These are phyloP conservation scores for Frieseomelitta varia DNA, from an alignment of 1,140 invertebrate genomes.

Conservation along the genomic window DNA sequence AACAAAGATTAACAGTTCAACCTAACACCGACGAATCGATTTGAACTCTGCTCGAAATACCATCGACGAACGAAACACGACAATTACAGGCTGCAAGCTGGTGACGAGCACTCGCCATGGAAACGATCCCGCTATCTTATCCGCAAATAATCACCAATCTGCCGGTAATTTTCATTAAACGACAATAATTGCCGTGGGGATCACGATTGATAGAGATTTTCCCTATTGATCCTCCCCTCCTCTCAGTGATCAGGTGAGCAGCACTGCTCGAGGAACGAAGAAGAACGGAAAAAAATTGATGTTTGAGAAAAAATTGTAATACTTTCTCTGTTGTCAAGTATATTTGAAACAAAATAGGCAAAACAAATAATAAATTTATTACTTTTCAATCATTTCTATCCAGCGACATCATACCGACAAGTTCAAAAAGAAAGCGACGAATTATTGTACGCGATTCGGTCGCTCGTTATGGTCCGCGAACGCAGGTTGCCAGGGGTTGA, in stretches of 20 bases:
- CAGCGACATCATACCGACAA: too few species aligned
- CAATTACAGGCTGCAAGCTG: neutral
- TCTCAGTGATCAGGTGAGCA: neutral
- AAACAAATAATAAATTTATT: too few species aligned
- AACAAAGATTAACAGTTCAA: neutral
- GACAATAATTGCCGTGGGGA: constrained; percentile 12
- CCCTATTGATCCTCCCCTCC: neutral
- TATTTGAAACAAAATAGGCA: too few species aligned
- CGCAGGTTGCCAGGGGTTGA: too few species aligned
- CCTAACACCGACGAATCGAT: neutral
- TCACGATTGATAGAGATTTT: neutral
- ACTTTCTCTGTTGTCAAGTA: too few species aligned
- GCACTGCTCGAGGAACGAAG: neutral
- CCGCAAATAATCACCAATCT: neutral
- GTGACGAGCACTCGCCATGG: neutral
- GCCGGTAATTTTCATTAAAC: constrained; percentile 36
- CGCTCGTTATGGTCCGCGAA: too few species aligned
- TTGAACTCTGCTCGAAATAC: neutral
- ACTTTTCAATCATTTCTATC: too few species aligned
- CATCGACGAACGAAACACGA: neutral
- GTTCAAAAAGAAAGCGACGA: too few species aligned
- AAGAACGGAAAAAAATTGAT: neutral
- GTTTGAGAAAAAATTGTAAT: too few species aligned
- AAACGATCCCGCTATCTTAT: neutral
- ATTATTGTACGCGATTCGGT: too few species aligned